Evolutionary conservation across 2,113 vertebrate genomes (phyloP).

Genomic region (Zosterops hypoxanthus): DNA sequence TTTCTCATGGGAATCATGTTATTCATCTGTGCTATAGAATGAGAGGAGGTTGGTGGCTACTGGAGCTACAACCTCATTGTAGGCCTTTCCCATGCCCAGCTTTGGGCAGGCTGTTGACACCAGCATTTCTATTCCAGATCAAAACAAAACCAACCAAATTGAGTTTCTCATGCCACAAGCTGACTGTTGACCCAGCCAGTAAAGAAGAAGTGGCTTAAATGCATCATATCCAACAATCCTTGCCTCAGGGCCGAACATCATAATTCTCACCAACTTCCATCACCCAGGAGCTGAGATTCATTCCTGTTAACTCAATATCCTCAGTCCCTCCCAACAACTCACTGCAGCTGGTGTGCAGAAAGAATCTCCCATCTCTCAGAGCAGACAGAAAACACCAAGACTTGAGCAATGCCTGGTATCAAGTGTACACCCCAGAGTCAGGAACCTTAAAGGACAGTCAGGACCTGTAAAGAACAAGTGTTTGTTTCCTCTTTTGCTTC

Average conservation of each 20-base stretch:
- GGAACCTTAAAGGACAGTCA: slow-evolving; percentile 66
- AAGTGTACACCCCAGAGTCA: slow-evolving; percentile 49
- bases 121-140: slow-evolving; percentile 64
- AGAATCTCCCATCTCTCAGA: slow-evolving; percentile 3
- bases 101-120: slow-evolving; percentile 55
- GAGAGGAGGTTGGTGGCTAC: slow-evolving; percentile 37
- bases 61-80: slow-evolving; percentile 23
- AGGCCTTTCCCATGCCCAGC: slow-evolving; percentile 53
- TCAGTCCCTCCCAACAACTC: background rate
- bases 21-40: slow-evolving; percentile 24
- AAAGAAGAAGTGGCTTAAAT: slow-evolving; percentile 38
- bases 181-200: slow-evolving; percentile 4
- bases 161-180: slow-evolving; percentile 13
- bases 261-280: background rate
- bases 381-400: slow-evolving; percentile 12
- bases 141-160: slow-evolving; percentile 1
- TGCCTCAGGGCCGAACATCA: slow-evolving; percentile 45
- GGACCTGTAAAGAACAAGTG: slow-evolving; percentile 31
- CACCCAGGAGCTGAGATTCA: slow-evolving; percentile 46
- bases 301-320: background rate
- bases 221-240: background rate
- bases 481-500: slow-evolving; percentile 54
- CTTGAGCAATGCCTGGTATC: slow-evolving; percentile 26
- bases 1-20: slow-evolving; percentile 47
- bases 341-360: slow-evolving; percentile 40